These are phyloP conservation scores for Strigamia maritima DNA, from an alignment of 2,888 invertebrate genomes.

Conservation along the genomic window DNA sequence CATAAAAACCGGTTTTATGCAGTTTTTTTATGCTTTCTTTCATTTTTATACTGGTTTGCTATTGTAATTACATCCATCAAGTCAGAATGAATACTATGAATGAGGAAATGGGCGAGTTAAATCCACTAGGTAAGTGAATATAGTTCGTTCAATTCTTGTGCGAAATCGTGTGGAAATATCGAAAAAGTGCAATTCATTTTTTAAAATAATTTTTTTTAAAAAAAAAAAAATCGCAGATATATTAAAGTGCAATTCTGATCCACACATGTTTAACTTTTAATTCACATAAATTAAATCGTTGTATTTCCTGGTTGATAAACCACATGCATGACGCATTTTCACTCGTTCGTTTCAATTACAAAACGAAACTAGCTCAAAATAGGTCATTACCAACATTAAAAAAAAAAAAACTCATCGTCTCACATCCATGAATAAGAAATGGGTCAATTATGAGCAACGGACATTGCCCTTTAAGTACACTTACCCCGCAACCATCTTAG, in stretches of 20 bases:
- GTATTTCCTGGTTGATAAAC: no score
- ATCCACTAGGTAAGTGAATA: background rate
- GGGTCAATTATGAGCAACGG: background rate
- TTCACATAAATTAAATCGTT: no score
- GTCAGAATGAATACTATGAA: no score
- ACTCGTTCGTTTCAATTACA: background rate
- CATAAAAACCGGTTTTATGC: background rate
- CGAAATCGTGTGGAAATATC: background rate
- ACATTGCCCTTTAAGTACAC: background rate
- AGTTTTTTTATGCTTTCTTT: no score
- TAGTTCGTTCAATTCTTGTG: no score
- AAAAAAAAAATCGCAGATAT: background rate
- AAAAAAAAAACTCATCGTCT: no score
- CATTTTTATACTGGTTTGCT: no score
- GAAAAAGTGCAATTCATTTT: background rate
- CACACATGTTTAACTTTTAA: no score
- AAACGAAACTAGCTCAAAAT: no score
- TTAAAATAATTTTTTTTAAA: background rate
- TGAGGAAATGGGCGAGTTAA: background rate
- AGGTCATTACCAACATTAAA: no score
- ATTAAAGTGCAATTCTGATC: no score
- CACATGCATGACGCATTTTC: background rate
- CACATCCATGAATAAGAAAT: background rate
- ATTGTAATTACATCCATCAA: no score
- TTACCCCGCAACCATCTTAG: constrained; percentile 31